These are phyloP conservation scores for Parus major DNA, from an alignment of 2,113 vertebrate species.

Conservation along the genomic window DNA sequence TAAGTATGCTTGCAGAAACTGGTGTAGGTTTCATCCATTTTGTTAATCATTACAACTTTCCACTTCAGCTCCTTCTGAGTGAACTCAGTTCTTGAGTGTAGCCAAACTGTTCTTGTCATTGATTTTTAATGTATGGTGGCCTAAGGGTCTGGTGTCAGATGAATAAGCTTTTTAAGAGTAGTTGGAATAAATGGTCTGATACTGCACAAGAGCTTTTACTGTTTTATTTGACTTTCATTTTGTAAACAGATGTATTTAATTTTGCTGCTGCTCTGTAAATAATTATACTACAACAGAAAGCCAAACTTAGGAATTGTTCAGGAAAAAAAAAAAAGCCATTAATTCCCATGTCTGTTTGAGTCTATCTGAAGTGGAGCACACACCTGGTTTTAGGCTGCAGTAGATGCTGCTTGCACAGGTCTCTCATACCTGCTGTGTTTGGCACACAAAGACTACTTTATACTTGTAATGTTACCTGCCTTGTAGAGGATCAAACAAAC, in stretches of 20 bases:
- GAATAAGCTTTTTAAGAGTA: neutral
- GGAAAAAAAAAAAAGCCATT: neutral
- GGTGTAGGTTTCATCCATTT: neutral
- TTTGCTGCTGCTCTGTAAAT: neutral
- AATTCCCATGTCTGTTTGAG: neutral
- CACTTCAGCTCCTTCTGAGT: neutral
- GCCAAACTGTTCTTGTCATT: neutral
- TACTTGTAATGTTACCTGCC: neutral
- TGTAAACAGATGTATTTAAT: neutral
- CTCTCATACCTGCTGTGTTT: neutral
- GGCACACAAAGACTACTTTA: neutral
- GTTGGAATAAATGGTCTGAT: neutral
- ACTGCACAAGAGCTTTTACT: neutral
- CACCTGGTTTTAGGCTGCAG: neutral
- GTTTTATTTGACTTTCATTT: neutral
- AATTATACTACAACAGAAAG: neutral
- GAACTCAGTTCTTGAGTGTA: neutral
- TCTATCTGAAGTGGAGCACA: neutral
- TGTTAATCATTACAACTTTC: conserved; percentile 23
- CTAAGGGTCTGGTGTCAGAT: neutral
- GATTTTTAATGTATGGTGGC: neutral
- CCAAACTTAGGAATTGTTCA: neutral
- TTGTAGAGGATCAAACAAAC: neutral
- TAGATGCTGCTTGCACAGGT: neutral
- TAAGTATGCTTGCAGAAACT: neutral